Evolutionary conservation across 2,797 vertebrate genomes (phyloP), one percentile per base, ranked within the genome.

Genomic region (Paramormyrops hopkinsi): DNA sequence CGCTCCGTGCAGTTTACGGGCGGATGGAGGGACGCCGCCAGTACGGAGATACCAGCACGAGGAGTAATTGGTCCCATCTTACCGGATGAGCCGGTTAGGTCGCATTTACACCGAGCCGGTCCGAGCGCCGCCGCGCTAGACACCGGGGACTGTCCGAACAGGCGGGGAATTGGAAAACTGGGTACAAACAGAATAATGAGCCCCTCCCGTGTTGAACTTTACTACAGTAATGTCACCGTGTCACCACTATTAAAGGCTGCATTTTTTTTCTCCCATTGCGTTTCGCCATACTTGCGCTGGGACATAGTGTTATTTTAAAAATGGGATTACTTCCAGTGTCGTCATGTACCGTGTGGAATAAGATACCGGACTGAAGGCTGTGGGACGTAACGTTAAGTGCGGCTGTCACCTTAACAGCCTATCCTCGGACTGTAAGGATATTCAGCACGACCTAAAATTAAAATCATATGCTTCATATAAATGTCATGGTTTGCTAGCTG

Each of bases 11-110:
- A 6, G 37, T 44, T 79, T 44, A 17, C 17, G 37, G 11, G 17
- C 17, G 37, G 17, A 44, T 5, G 14, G 73, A 17, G 73, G 37
- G 37, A 29, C 17, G 37, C 7, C 37, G 11, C 33, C 73, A 2
- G 73, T 79, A 41, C 37, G 17, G 73, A 19, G 73, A 76, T 6
- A 6, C 29, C 73, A 41, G 29, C 4, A 76, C 14, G 33, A 41
- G n/a, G 37, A 87, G 48, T 90, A 88, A 90, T 90, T 84, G 86
- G 89, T 90, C 53, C 73, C 87, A 84, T 83, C 41, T 19, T 48
- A 88, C 76, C 56, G 48, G 53, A 59, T 33, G 54, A 46, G 86
- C 53, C 54, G 12, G 41, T 88, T 90, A 88, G 54, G 44, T 88
- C 87, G 29, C 76, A 88, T 90, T 85, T 88, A 88, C 62, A 65